These are phyloP conservation scores for Rhyacophila brunnea DNA, from an alignment of 1,140 invertebrate species.

Conservation along the genomic window DNA sequence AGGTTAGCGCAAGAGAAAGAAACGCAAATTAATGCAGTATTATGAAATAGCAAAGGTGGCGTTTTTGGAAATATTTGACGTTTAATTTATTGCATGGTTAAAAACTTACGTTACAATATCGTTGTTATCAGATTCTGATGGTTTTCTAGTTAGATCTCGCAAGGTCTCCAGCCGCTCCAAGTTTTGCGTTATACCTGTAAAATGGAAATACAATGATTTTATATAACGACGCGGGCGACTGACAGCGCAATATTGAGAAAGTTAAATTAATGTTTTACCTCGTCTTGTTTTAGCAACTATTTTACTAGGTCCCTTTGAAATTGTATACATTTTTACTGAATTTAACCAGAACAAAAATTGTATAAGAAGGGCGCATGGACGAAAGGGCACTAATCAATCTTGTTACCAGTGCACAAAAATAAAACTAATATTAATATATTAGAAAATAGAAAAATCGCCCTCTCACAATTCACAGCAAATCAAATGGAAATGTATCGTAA, in stretches of 20 bases:
- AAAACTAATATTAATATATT: no score
- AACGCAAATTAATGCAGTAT: no score
- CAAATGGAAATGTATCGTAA: no score
- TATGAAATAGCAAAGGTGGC: no score
- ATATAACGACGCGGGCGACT: background rate
- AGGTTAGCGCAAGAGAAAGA: no score
- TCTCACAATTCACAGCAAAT: no score
- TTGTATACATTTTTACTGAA: constrained; percentile 69
- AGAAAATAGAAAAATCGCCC: no score
- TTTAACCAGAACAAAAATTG: constrained; percentile 21
- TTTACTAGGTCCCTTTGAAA: constrained; percentile 81
- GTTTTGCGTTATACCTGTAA: constrained; percentile 65
- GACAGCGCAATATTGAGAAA: background rate
- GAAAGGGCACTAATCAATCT: constrained; percentile 8
- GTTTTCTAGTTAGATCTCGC: constrained; percentile 62
- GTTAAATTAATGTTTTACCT: constrained; percentile 54
- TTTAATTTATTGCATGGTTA: no score
- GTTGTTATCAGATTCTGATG: constrained; percentile 57
- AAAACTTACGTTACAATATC: constrained; percentile 58
- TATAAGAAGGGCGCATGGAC: constrained; percentile 25
- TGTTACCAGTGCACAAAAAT: background rate
- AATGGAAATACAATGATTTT: constrained; percentile 18
- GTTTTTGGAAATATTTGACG: no score
- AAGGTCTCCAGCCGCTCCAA: constrained; percentile 66
- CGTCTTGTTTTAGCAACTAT: constrained; percentile 80